These are phyloP conservation scores for Steatocranus sp. DNA, from an alignment of 2,797 vertebrate genomes.

Conservation along the genomic window DNA sequence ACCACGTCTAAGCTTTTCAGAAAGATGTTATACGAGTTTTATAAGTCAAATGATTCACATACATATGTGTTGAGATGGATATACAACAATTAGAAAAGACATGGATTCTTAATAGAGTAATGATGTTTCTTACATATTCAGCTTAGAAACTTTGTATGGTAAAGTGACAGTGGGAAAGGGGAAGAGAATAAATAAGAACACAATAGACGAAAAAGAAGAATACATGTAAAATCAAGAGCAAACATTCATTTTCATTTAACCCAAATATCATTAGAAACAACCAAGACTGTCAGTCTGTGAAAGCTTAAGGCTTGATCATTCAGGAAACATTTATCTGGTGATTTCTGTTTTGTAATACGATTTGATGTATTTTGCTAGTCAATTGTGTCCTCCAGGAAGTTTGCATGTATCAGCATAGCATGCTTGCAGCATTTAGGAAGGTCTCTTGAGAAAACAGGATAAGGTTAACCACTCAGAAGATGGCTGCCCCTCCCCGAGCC, in stretches of 20 bases:
- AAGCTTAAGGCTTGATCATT: background rate
- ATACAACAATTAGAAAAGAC: constrained; percentile 16
- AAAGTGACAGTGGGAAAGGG: background rate
- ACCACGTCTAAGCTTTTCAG: constrained; percentile 8
- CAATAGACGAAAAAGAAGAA: background rate
- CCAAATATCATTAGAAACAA: background rate
- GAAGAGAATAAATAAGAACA: background rate
- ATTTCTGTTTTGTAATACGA: background rate
- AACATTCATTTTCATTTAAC: background rate
- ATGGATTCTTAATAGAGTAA: constrained; percentile 7
- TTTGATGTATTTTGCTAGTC: background rate
- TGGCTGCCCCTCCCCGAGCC: background rate
- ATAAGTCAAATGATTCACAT: constrained; percentile 40
- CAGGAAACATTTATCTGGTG: background rate
- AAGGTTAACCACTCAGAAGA: background rate
- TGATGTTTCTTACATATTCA: constrained; percentile 25
- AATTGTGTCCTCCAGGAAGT: constrained; percentile 15
- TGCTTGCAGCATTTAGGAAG: background rate
- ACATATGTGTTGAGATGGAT: constrained; percentile 37
- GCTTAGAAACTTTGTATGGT: constrained; percentile 11
- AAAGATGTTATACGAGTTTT: constrained; percentile 44
- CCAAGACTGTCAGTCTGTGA: background rate
- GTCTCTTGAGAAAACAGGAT: background rate
- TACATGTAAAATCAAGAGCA: background rate
- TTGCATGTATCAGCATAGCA: background rate